Conservation (phyloP, 64 coral and sea anemone species). For the Montipora sp. region DNA sequence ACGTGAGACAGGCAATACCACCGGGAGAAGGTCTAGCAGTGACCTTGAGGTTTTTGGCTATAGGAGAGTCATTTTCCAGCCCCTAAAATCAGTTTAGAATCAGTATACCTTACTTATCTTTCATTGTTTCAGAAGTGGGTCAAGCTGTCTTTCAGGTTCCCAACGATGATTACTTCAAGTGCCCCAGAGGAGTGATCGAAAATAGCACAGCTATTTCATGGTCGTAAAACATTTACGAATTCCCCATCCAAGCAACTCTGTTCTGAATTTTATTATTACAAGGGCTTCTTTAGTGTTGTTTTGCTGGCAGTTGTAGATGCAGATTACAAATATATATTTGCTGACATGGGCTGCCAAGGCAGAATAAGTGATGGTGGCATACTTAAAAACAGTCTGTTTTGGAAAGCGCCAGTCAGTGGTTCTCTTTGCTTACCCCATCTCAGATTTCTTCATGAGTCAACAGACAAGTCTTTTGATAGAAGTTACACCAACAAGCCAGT, state of each 20-base stretch:
- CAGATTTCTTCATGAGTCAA: slow-evolving; percentile 4
- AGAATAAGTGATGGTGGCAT: slow-evolving; percentile 74
- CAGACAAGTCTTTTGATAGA: slow-evolving; percentile 10
- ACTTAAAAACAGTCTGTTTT: slow-evolving; percentile 39
- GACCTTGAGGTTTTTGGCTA: no score
- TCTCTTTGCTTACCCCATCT: slow-evolving; percentile 26
- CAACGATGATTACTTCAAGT: slow-evolving; percentile 32
- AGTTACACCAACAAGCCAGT: background rate
- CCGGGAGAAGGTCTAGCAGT: no score
- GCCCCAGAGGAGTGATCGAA: slow-evolving; percentile 46
- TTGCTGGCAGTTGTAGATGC: slow-evolving; percentile 68
- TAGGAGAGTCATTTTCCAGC: no score
- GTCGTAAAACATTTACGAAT: slow-evolving; percentile 63
- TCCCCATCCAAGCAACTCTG: slow-evolving; percentile 57
- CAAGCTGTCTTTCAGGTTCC: no score
- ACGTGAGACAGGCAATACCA: no score
- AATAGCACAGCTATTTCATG: slow-evolving; percentile 66
- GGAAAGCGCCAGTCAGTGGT: slow-evolving; percentile 36
- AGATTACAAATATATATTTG: slow-evolving; percentile 60
- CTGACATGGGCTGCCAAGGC: slow-evolving; percentile 31
- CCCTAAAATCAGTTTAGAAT: no score
- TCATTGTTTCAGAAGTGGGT: no score
- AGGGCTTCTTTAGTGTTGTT: slow-evolving; percentile 74
- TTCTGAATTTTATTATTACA: slow-evolving; percentile 68
- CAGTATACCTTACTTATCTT: no score